These are phyloP conservation scores for Pheosia gnoma DNA, from an alignment of 2,888 invertebrate species.

Conservation along the genomic window DNA sequence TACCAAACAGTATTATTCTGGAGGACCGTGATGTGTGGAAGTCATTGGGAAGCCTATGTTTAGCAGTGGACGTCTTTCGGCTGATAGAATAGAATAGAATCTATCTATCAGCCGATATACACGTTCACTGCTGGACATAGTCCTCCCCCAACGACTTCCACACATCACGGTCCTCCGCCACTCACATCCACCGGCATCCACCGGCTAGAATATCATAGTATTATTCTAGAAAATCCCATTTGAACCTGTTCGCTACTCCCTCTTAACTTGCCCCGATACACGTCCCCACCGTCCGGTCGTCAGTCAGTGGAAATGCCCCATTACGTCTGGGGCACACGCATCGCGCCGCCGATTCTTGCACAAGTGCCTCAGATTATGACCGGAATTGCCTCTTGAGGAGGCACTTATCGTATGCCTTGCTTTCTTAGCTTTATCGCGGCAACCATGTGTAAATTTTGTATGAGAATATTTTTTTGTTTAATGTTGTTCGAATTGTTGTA, in stretches of 20 bases:
- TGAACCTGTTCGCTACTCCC: conserved; percentile 11
- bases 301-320: conserved; percentile 78
- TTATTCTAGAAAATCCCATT: no score
- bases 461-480: not conserved
- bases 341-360: conserved; percentile 71
- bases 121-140: no score
- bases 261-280: conserved; percentile 27
- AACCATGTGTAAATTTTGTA: not conserved
- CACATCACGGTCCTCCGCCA: no score
- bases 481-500: not conserved
- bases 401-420: conserved; percentile 44
- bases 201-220: no score
- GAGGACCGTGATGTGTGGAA: no score
- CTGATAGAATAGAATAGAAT: no score
- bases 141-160: no score
- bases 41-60: no score
- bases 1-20: no score
- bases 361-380: conserved; percentile 70
- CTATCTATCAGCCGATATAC: no score
- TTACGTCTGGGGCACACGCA: conserved; percentile 77
- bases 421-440: conserved; percentile 8
- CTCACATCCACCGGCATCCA: no score
- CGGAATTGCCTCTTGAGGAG: conserved; percentile 65
- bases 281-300: conserved; percentile 63
- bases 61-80: no score